Evolutionary conservation across 2,888 invertebrate species (phyloP).

Genomic region (Cosmorhoe ocellata): DNA sequence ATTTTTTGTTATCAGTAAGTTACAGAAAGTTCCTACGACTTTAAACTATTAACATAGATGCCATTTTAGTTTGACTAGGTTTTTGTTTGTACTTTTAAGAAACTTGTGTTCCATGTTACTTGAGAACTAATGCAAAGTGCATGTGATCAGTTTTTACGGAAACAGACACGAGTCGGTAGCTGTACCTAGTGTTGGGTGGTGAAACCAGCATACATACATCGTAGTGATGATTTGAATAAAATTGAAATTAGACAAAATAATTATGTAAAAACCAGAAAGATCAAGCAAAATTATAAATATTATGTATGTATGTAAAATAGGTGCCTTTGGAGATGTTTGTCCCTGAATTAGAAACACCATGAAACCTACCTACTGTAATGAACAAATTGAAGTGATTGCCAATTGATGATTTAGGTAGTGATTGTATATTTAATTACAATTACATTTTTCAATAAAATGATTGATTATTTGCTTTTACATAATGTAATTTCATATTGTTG

Average conservation of each 20-base stretch:
- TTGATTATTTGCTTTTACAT: constrained; percentile 67
- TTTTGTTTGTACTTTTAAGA: constrained; percentile 48
- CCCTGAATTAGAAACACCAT: constrained; percentile 8
- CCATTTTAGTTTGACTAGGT: constrained; percentile 60
- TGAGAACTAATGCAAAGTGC: constrained; percentile 35
- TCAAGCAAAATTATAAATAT: background rate
- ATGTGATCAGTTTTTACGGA: constrained; percentile 16
- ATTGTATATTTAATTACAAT: constrained; percentile 30
- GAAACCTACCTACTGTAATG: constrained; percentile 8
- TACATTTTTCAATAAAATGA: constrained; percentile 57
- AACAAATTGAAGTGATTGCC: constrained; percentile 24
- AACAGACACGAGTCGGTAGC: constrained; percentile 35
- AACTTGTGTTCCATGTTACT: constrained; percentile 54
- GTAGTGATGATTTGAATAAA: constrained; percentile 42
- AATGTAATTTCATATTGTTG: constrained; percentile 71
- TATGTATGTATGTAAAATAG: constrained; percentile 10
- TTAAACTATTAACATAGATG: constrained; percentile 62
- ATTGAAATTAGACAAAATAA: background rate
- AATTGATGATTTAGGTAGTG: constrained; percentile 27
- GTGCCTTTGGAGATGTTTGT: constrained; percentile 21
- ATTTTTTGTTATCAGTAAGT: constrained; percentile 55
- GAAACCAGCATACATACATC: constrained; percentile 48
- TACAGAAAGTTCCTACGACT: constrained; percentile 75
- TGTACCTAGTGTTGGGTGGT: constrained; percentile 41
- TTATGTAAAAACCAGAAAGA: background rate